Percentiles rank a stretch among this genome's conserved stretches.
Conservation (phyloP, 2,113 vertebrate species). For the Seriola quinqueradiata region DNA sequence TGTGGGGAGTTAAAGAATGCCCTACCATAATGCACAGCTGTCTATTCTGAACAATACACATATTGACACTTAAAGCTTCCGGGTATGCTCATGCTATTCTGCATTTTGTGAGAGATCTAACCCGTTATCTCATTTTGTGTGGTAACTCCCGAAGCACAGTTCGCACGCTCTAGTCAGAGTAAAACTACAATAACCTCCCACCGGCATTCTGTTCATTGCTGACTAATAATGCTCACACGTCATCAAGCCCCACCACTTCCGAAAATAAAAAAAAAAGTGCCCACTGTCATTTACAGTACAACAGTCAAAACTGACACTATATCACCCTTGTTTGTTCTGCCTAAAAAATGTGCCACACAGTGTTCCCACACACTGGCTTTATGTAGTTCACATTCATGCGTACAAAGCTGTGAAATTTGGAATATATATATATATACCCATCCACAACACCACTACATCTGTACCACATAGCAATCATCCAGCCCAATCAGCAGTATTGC, state of each 20-base stretch:
- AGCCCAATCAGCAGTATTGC: not conserved
- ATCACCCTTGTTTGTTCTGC: not conserved
- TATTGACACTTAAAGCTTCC: conserved; percentile 36
- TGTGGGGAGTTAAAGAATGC: conserved; percentile 59
- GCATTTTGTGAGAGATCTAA: conserved; percentile 18
- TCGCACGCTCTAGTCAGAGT: not conserved
- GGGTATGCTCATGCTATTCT: conserved; percentile 9
- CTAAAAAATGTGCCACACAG: not conserved
- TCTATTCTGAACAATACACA: conserved; percentile 47
- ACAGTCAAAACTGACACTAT: not conserved
- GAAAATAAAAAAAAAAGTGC: no score
- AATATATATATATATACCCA: no score
- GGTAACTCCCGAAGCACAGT: not conserved
- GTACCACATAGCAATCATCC: not conserved
- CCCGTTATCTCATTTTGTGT: conserved; percentile 18
- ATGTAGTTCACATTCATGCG: no score
- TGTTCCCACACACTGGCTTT: no score
- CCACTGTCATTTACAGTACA: no score
- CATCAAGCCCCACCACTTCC: not conserved
- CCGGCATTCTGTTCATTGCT: not conserved
- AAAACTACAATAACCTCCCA: not conserved
- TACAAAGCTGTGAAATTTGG: no score
- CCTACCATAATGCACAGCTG: conserved; percentile 44
- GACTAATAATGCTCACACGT: not conserved
- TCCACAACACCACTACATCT: not conserved